Base-by-base conservation (phyloP, 2,888 invertebrate species). In the Camptogramma bilineatum region DNA sequence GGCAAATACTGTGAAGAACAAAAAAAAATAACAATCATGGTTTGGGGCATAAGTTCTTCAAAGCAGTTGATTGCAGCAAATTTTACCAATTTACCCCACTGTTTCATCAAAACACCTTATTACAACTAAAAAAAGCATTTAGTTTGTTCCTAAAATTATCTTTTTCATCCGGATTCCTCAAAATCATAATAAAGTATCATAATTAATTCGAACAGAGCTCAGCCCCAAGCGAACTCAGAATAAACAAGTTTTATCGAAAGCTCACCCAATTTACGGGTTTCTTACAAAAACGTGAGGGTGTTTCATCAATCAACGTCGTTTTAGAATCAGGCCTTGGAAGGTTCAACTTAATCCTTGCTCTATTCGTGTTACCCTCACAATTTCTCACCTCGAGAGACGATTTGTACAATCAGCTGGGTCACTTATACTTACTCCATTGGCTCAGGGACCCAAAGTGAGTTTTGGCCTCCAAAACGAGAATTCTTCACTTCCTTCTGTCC, bases 251-350 rank as follows among this genome's bases (percentile, higher is more conserved):
- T 28, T 48, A 61, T 61, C 59, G 61, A 56, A 59, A 59, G n/a
- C 52, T 46, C 52, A 55, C 60, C 42, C 61, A 42, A 58, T 47
- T 57, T 16, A 53, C 24, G 34, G 50, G 48, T 17, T 47, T 61
- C 53, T 61, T 52, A 53, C 57, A 60, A 68, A 70, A 70, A 71
- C 70, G 66, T 58, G 24, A 44, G 31, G 58, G 69, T 28, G 64
- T 60, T 70, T 71, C 75, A 75, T 75, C 73, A 72, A 75, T 76
- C 75, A 76, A 73, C 58, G 76, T 73, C 73, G 59, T 67, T 71
- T 71, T 65, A 63, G 70, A 73, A 74, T 70, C 73, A 73, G 67
- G 68, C 63, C 73, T 68, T 55, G 3, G 47, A 16, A 64, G 70
- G 66, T 68, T 68, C 69, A 59, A 64, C 61, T 62, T 73, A 70